Base-by-base conservation (phyloP, 1,140 invertebrate genomes). In the Pomacea maculata region DNA sequence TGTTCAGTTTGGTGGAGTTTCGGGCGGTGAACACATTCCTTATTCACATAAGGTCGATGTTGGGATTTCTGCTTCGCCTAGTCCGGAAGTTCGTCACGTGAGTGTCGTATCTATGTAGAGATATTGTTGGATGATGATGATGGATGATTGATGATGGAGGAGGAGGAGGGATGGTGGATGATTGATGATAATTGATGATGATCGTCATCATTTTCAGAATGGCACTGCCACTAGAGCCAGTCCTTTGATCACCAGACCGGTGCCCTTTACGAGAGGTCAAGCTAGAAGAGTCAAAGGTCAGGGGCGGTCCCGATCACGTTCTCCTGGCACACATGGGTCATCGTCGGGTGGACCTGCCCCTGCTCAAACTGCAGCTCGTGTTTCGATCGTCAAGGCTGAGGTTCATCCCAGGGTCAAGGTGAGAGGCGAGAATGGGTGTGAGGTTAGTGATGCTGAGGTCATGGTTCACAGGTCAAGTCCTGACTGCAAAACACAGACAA, bases 381-480 rank as follows among this genome's bases (percentile, higher is more conserved):
- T 75, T 12, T 9, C 73, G 12, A 55, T 55, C 54, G 57, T 55
- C 45, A 75, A 57, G 73, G 73, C 73, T 9, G 73, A 75, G 17
- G 73, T 75, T 34, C 73, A 75, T 57, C 45, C 17, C 8, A 54
- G 73, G 25, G 73, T 52, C 17, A 75, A 75, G 73, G 73, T 75
- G 21, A 72, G 29, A 10, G 29, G 65, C 74, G 57, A 64, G 74
- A 9, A 8, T 34, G n/a, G 65, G 55, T 34, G n/a, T 54, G 74
- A 25, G 57, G n/a, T 76, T 55, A 76, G 34, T 5, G 34, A 45
- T 45, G 34, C 61, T 63, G 57, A n/a, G 8, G 25, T 25, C 25
- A 25, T 25, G 25, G 25, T 19, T 67, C 61, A 52, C 55, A 57
- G 10, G 25, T 73, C 73, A 14, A 52, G 17, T 10, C 21, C 14